Base-by-base conservation (phyloP, 2,888 invertebrate genomes). In the Napeogenes sylphis region DNA sequence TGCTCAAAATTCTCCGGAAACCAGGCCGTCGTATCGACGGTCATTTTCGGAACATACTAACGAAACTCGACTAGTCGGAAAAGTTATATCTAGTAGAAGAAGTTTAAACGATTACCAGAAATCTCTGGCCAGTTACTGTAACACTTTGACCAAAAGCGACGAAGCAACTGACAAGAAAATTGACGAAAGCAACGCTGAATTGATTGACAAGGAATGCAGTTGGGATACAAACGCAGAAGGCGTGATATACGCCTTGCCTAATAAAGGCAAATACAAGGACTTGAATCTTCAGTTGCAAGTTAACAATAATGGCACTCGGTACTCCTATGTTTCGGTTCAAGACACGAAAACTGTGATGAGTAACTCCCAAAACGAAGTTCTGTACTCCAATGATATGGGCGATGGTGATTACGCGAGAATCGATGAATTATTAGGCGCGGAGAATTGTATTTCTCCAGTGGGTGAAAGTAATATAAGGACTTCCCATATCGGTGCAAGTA, bases 181-280 rank as follows among this genome's bases (percentile, higher is more conserved):
- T 0, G 88, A 87, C 2, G 91, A 92, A 59, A 84, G 83, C 35
- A 88, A 85, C 61, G 75, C 83, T 0, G 91, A 90, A 67, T 68
- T 91, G 66, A 91, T 91, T 21, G 92, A 92, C 45, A 92, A 92
- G 55, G 92, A 92, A 73, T 92, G 92, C 64, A 91, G 91, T 70
- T 92, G 93, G 80, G 92, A 92, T 32, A 92, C 90, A 0, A 90
- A 91, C 64, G 90, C 91, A 0, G 91, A 91, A 71, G 91, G 91
- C 0, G 91, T 91, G 0, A 91, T 91, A 13, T 91, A 91, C 71
- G 91, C 91, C 8, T 73, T 91, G 47, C 91, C 91, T 0, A 91
- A 91, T 64, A 91, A 91, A 65, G 91, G 91, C 4, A 90, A 90
- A 64, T 91, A 91, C 58, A 91, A 91, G 62, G 91, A 91, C 62